Conservation (phyloP, 2,113 vertebrate genomes). For the Osmerus mordax region DNA sequence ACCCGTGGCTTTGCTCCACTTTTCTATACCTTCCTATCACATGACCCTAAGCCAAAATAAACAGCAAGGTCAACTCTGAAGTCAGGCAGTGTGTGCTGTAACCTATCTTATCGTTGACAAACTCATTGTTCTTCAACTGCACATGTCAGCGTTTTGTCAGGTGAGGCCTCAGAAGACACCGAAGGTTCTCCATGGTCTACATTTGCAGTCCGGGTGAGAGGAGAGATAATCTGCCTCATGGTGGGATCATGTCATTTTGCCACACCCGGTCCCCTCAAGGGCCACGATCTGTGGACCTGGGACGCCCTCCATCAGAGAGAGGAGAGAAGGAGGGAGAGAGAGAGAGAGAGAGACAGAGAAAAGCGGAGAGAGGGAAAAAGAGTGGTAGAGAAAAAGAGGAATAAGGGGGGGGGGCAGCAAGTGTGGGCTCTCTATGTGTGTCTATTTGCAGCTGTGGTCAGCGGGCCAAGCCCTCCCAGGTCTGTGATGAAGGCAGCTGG, state of each 20-base stretch:
- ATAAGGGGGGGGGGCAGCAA: constrained; percentile 2
- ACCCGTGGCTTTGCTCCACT: constrained; percentile 16
- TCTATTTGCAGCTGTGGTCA: constrained; percentile 12
- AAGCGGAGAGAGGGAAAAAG: no score
- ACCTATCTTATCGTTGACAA: no score
- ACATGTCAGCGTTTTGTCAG: no score
- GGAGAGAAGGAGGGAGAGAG: not conserved
- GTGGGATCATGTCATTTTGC: constrained; percentile 2
- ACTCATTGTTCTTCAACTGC: no score
- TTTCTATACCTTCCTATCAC: constrained; percentile 12
- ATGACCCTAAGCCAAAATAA: constrained; percentile 27
- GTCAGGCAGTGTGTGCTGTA: constrained; percentile 4
- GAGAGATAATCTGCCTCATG: constrained; percentile 15
- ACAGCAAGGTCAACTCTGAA: not conserved
- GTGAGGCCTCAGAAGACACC: no score
- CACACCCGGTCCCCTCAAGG: not conserved
- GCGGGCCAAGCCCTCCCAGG: constrained; percentile 17
- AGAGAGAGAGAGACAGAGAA: no score
- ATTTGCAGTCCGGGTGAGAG: not conserved
- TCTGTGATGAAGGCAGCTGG: constrained; percentile 14
- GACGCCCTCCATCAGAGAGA: not conserved
- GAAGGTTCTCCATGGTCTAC: not conserved
- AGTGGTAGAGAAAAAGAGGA: no score
- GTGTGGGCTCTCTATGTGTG: constrained; percentile 15
- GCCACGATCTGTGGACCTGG: not conserved